Percentiles rank a stretch among this genome's conserved stretches.
phyloP scores from a whole-genome alignment of 2,113 vertebrate species.

The Ardeotis arabs region DNA sequence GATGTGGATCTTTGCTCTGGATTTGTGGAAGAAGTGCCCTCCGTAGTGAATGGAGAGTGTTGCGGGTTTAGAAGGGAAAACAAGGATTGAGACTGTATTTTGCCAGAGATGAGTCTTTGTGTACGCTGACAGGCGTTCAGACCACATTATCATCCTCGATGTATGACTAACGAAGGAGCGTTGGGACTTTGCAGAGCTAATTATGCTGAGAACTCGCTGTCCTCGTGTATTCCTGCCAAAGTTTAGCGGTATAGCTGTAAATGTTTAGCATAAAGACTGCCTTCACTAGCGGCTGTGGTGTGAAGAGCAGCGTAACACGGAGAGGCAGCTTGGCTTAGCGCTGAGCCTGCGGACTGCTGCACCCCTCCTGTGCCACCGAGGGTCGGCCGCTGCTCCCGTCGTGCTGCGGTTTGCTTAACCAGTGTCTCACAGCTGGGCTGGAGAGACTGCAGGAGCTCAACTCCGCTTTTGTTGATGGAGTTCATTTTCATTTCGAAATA shows the following conservation, averaged over 20 bases:
- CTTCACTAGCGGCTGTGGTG: no score
- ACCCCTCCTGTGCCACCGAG: background rate
- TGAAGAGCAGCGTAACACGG: background rate
- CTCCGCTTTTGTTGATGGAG: background rate
- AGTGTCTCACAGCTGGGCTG: background rate
- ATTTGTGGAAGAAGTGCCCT: background rate
- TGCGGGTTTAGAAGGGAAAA: background rate
- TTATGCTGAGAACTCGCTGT: background rate
- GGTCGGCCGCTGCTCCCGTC: background rate
- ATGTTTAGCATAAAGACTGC: background rate
- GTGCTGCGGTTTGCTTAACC: background rate
- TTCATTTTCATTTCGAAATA: background rate
- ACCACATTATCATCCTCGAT: background rate
- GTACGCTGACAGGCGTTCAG: background rate
- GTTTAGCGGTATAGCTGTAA: background rate
- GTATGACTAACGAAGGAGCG: background rate
- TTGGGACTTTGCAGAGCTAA: background rate
- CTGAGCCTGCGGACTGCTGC: background rate
- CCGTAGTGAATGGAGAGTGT: accelerated
- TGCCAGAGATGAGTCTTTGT: background rate
- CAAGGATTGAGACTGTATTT: background rate
- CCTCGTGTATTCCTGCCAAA: background rate
- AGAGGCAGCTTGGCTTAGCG: background rate
- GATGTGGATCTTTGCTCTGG: background rate
- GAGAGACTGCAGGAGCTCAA: background rate